Conservation (phyloP, 1,140 invertebrate genomes). For the Rhopalosiphum padi region DNA sequence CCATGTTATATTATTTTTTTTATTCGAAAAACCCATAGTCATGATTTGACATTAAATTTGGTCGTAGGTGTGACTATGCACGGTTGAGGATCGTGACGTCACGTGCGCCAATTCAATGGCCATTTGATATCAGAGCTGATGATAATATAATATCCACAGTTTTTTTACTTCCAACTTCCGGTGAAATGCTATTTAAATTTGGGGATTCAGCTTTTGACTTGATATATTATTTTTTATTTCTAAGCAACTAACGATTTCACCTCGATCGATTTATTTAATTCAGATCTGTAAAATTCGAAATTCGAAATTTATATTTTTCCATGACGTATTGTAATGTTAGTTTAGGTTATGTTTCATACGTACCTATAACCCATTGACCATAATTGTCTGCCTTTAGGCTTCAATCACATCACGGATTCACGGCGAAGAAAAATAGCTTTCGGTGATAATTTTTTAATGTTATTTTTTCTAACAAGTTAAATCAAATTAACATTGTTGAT, state of each 20-base stretch:
- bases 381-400: neutral
- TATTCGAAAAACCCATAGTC: conserved; percentile 5
- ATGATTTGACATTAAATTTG: neutral
- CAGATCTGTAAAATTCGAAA: neutral
- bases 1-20: neutral
- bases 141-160: too few species aligned
- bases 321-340: neutral
- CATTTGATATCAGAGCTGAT: neutral
- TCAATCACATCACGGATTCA: neutral
- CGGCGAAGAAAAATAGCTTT: neutral
- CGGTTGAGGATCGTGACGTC: neutral
- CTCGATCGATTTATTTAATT: neutral
- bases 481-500: neutral
- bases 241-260: neutral
- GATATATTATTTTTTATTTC: neutral
- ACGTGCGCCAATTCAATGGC: neutral
- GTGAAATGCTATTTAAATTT: too few species aligned
- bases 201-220: neutral
- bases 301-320: neutral
- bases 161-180: too few species aligned
- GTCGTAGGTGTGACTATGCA: neutral
- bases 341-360: conserved; percentile 38
- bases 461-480: neutral
- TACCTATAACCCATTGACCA: neutral
- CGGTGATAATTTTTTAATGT: neutral